Base-by-base conservation (phyloP, 37 sponge, comb jelly and placozoan genomes). In the Chondrosia reniformis region DNA sequence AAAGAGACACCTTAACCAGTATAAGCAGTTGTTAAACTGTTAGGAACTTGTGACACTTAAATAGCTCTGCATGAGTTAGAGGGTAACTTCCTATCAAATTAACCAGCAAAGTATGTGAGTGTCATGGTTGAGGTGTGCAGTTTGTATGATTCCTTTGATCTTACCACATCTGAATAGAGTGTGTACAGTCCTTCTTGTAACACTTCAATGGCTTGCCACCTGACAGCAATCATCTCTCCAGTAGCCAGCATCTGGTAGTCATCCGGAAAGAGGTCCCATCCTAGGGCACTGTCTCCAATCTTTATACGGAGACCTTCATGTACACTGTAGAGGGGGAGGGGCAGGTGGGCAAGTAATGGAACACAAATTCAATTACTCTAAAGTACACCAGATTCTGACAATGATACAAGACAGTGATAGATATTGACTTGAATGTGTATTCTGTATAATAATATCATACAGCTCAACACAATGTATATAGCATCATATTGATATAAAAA, bases 181-280 rank as follows among this genome's bases (percentile, higher is more conserved):
- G 86, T 77, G 67, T 86, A 85, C 4, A 67, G 28, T 44, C 76
- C 77, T 10, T 88, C 90, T 0, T 43, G 42, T 32, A 93, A 77
- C 2, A 83, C 84, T 74, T 93, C 94, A 2, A 84, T 88, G 33
- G 94, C 62, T 66, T 74, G 79, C 94, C 94, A 93, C 79, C 81
- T 89, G 36, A 86, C 78, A 27, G 94, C 84, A 69, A 79, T 45
- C 79, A 80, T 83, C 43, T 83, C 90, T 27, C 81, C 84, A 55
- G 82, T 82, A 1, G 80, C 43, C 62, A 82, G 66, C 22, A 72
- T 73, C 31, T 64, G 39, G 56, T 93, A 93, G 27, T 93, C 94
- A 52, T 89, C 87, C 21, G 94, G 84, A 74, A 74, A 86, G 46
- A 93, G 81, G 79, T 93, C 94, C 88, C 91, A 88, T 45, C 87